Conservation (phyloP, 2,797 vertebrate genomes). For the Meda fulgida region DNA sequence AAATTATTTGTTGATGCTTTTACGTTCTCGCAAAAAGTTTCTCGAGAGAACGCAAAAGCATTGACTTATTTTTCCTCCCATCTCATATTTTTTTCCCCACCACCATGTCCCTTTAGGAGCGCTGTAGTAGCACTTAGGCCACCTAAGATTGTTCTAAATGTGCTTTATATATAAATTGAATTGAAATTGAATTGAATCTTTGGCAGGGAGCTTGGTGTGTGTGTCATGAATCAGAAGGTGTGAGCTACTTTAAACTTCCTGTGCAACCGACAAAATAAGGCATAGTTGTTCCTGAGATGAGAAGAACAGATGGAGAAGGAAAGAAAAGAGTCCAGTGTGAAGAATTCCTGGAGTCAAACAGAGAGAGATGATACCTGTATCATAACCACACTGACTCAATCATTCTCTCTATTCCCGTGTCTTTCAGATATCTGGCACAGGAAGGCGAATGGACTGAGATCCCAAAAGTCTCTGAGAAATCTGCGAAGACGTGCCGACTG, state of each 20-base stretch:
- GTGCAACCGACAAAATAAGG: background rate
- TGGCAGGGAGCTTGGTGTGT: background rate
- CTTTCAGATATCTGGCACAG: slow-evolving; percentile 35
- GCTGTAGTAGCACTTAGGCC: too few relatives aligned
- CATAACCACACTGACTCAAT: slow-evolving; percentile 1
- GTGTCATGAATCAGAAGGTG: background rate
- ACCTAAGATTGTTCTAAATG: too few relatives aligned
- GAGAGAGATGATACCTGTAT: slow-evolving; percentile 27
- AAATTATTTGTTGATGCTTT: too few relatives aligned
- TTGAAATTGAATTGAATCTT: background rate
- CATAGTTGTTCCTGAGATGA: background rate
- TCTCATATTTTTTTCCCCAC: too few relatives aligned
- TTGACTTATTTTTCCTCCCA: too few relatives aligned
- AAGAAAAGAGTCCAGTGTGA: background rate
- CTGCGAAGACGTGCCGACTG: slow-evolving; percentile 31
- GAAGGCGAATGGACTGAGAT: slow-evolving; percentile 31
- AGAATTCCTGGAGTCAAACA: slow-evolving; percentile 27
- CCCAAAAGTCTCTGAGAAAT: slow-evolving; percentile 15
- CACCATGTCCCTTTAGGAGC: too few relatives aligned
- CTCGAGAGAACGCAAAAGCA: too few relatives aligned
- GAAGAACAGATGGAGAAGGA: background rate
- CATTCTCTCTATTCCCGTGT: background rate
- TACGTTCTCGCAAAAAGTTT: too few relatives aligned
- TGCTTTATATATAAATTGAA: too few relatives aligned
- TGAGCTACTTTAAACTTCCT: slow-evolving; percentile 24